phyloP scores from a whole-genome alignment of 2,888 invertebrate species.

The Hartigia nigra region DNA sequence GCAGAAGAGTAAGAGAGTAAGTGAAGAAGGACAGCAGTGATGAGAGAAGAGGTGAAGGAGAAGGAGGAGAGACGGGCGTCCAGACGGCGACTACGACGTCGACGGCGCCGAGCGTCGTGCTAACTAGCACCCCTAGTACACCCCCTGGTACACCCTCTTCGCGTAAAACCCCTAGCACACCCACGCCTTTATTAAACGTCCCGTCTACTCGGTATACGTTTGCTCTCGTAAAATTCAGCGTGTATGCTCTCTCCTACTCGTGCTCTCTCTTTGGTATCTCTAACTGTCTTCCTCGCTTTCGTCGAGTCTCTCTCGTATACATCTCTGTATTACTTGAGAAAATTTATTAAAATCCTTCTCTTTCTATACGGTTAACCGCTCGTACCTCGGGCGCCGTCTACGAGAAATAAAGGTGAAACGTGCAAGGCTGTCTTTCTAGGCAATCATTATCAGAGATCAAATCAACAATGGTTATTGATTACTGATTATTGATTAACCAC shows the following conservation, averaged over 20 bases:
- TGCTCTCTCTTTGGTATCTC: neutral
- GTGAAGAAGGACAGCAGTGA: conserved; percentile 10
- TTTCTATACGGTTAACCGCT: conserved; percentile 38
- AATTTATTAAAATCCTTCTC: conserved; percentile 34
- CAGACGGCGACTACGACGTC: conserved; percentile 59
- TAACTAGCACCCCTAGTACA: conserved; percentile 59
- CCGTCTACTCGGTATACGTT: conserved; percentile 46
- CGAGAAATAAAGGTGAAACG: neutral
- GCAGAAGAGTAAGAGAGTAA: neutral
- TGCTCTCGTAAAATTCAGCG: conserved; percentile 58
- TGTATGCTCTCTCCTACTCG: conserved; percentile 14
- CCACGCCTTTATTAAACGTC: conserved; percentile 47
- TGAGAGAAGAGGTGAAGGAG: conserved; percentile 36
- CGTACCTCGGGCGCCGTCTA: conserved; percentile 7
- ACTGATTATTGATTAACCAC: neutral
- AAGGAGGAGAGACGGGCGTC: conserved; percentile 54
- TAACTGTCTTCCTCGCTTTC: neutral
- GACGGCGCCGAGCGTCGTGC: conserved; percentile 60
- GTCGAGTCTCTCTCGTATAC: neutral
- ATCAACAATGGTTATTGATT: neutral
- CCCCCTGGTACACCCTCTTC: neutral
- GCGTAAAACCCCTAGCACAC: conserved; percentile 30
- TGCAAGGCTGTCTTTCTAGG: neutral
- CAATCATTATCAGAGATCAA: neutral
- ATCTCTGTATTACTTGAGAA: conserved; percentile 9